Evolutionary conservation across 2,113 vertebrate species (phyloP), one percentile per base, ranked within the genome.

Genomic region (Epinephelus fuscoguttatus): DNA sequence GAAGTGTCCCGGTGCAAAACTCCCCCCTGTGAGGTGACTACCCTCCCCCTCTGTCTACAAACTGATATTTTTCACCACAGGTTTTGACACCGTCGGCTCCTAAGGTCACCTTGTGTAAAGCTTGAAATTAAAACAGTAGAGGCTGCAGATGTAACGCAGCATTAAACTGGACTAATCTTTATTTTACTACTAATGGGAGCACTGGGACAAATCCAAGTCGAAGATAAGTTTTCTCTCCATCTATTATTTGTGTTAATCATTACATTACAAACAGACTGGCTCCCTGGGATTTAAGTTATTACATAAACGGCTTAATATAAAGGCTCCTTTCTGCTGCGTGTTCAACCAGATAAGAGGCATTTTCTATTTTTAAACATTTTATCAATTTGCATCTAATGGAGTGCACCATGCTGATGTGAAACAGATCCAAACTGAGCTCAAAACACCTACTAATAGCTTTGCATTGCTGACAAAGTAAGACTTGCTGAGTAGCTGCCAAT

Each of bases 1-100:
- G 40, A 75, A 75, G 72, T 70, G 74, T 79, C 70, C 82, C 82
- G 71, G 72, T 49, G 70, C 66, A 67, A 82, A 84, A 77, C 84
- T 57, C 56, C 64, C 30, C 52, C 73, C 19, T 69, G 64, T 50
- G 30, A 52, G 55, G 62, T 8, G 27, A 73, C 62, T 17, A 57
- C 63, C 62, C 47, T 27, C 42, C 74, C 50, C 68, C 61, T 11
- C 50, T 0, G 19, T 80, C 33, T 70, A 55, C 4, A 33, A 55
- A 69, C 5, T 9, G 33, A 7, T 13, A 45, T 50, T 64, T 67
- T 70, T 79, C n/a, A 72, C 67, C 17, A 55, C 70, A 55, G 53
- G 18, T 67, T 82, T 70, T 19, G 23, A 61, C 21, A 60, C n/a
- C 12, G 53, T 57, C 23, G 37, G 25, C 37, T 57, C 42, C 23